phyloP scores from a whole-genome alignment of 2,113 vertebrate genomes.

The Lepidothrix coronata region DNA sequence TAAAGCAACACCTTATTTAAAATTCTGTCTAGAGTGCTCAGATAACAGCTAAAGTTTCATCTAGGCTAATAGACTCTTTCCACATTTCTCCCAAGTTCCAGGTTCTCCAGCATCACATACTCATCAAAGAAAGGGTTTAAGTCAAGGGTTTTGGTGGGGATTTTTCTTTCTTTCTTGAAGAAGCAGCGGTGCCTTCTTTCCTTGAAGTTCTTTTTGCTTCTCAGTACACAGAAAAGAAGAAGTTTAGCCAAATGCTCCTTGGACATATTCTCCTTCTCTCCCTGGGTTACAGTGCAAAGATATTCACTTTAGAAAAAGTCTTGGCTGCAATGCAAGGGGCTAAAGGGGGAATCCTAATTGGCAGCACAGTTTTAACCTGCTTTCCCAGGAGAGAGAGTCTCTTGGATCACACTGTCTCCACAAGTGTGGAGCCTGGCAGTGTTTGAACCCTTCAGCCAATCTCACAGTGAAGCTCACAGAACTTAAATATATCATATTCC shows the following conservation, averaged over 20 bases:
- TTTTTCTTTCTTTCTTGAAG: background rate
- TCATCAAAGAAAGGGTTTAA: background rate
- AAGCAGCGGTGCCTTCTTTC: background rate
- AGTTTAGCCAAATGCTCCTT: background rate
- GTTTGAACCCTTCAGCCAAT: background rate
- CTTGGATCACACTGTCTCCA: background rate
- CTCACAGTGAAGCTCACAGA: background rate
- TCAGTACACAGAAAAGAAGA: background rate
- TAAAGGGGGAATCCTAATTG: background rate
- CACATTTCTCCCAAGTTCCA: background rate
- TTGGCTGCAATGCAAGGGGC: background rate
- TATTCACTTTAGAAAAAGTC: background rate
- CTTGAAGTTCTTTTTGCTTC: background rate
- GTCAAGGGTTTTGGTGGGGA: background rate
- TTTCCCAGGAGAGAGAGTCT: background rate
- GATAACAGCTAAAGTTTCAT: conserved; percentile 26
- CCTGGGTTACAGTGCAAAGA: background rate
- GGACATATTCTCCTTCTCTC: background rate
- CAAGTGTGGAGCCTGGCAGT: background rate
- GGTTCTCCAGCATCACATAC: accelerated
- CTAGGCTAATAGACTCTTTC: conserved; percentile 1
- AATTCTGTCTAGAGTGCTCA: conserved; percentile 50
- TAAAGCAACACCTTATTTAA: conserved; percentile 41
- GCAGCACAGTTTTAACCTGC: background rate
- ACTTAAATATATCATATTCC: background rate